Base-by-base conservation (phyloP, 2,797 vertebrate genomes). In the Coregonus suidteri region DNA sequence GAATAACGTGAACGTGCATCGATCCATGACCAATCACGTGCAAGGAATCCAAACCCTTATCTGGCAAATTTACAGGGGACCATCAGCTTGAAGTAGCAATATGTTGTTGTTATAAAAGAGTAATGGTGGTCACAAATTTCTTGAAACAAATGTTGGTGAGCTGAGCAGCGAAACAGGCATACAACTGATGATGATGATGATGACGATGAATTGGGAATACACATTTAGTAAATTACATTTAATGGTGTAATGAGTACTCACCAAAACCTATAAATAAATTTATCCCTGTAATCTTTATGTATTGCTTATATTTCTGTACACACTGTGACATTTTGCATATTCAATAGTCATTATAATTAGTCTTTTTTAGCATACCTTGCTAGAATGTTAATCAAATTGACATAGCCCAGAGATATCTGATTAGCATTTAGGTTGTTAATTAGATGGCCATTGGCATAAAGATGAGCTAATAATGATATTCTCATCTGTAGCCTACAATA, bases 21-120 rank as follows among this genome's bases (percentile, higher is more conserved):
- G 87, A 91, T 92, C 90, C 74, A 54, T 70, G 89, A 79, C 91
- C 91, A 93, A 94, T 93, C 83, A 85, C 85, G 82, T 90, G 91
- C 83, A 51, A 70, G n/a, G 68, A 70, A 70, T 70, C 37, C 68
- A 59, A 59, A 59, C n/a, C 56, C n/a, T 9, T 47, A 47, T 47
- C 41, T 59, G 56, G 56, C 56, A 59, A n/a, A 59, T 18, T 47
- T 47, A 47, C 41, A 47, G 41, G 41, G 41, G 41, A 47, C 41
- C 9, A 9, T 47, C 11, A 47, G 41, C 11, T 47, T 47, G 41
- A 47, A 59, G n/a, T 18, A 59, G 54, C 56, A 18, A 7, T 18
- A n/a, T 59, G 15, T 47, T 47, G 41, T 47, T 47, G 41, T 47
- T 47, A 47, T 47, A 20, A 18, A 59, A 59, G 2, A 59, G 56